Evolutionary conservation across 2,797 vertebrate genomes (phyloP).

Genomic region (Pantherophis vulpinus): DNA sequence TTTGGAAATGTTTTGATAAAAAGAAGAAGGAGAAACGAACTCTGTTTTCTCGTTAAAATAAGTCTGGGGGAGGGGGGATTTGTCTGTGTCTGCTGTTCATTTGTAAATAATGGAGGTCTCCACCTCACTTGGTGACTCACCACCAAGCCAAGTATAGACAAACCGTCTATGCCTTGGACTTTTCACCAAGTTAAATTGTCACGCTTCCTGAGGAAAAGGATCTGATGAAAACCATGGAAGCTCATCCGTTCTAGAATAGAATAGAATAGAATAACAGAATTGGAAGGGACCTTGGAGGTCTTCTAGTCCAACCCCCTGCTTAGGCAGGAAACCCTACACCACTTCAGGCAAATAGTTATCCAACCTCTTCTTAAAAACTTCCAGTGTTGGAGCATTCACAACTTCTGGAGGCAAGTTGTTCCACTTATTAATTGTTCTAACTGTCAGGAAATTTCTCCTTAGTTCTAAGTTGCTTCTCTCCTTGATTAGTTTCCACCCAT

Average conservation of each 20-base stretch:
- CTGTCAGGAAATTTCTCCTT: too few relatives aligned
- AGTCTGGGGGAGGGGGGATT: neutral
- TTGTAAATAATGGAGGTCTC: neutral
- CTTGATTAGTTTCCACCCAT: too few relatives aligned
- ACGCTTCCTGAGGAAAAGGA: neutral
- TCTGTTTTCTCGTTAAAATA: rapidly evolving
- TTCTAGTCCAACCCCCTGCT: too few relatives aligned
- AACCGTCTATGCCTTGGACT: neutral
- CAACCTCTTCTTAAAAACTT: too few relatives aligned
- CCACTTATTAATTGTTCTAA: too few relatives aligned
- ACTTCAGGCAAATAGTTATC: too few relatives aligned
- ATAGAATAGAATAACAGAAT: too few relatives aligned
- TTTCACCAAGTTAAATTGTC: neutral
- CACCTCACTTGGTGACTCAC: neutral
- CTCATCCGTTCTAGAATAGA: neutral
- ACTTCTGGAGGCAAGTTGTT: too few relatives aligned
- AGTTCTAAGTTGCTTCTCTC: too few relatives aligned
- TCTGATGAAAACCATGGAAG: neutral
- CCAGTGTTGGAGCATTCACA: too few relatives aligned
- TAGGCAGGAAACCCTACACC: too few relatives aligned
- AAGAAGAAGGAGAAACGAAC: neutral
- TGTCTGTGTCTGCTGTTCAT: neutral
- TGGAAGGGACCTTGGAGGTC: too few relatives aligned
- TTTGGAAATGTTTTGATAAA: neutral
- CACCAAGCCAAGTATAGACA: neutral